Percentiles rank a stretch among this genome's conserved stretches.
Conservation (phyloP, 2,888 invertebrate species). For the Auanema sp. region DNA sequence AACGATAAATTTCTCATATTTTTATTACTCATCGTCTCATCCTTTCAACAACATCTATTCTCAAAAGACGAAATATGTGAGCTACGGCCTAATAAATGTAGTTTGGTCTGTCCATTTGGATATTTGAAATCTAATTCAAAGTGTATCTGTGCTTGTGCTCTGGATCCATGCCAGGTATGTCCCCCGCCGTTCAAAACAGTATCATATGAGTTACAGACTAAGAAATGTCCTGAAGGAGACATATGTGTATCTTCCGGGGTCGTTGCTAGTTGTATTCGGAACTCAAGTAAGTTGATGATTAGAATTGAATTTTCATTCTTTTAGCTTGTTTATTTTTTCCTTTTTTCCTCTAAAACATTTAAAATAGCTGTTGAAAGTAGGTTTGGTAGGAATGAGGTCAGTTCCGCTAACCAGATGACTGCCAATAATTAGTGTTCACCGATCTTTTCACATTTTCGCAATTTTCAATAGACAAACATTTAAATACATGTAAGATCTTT, state of each 20-base stretch:
- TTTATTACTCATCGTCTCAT: no score
- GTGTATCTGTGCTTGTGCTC: conserved; percentile 44
- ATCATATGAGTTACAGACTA: conserved; percentile 32
- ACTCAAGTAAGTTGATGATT: not conserved
- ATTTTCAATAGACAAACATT: not conserved
- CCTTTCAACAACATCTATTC: no score
- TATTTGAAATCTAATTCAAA: conserved; percentile 28
- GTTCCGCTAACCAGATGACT: not conserved
- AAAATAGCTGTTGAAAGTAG: not conserved
- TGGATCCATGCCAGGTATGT: conserved; percentile 50
- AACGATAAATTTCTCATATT: no score
- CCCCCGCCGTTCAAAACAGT: not conserved
- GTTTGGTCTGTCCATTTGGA: conserved; percentile 46
- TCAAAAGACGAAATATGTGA: not conserved
- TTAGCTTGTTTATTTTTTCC: no score
- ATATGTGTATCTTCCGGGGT: conserved; percentile 40
- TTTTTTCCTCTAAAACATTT: no score
- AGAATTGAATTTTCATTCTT: no score
- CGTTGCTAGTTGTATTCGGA: conserved; percentile 35
- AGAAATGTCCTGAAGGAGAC: conserved; percentile 42
- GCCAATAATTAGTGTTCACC: not conserved
- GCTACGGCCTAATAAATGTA: conserved; percentile 22
- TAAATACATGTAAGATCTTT: not conserved
- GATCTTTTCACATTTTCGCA: not conserved
- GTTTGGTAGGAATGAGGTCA: no score